Conservation (phyloP, 2,888 invertebrate species). For the Pasiphila rectangulata region DNA sequence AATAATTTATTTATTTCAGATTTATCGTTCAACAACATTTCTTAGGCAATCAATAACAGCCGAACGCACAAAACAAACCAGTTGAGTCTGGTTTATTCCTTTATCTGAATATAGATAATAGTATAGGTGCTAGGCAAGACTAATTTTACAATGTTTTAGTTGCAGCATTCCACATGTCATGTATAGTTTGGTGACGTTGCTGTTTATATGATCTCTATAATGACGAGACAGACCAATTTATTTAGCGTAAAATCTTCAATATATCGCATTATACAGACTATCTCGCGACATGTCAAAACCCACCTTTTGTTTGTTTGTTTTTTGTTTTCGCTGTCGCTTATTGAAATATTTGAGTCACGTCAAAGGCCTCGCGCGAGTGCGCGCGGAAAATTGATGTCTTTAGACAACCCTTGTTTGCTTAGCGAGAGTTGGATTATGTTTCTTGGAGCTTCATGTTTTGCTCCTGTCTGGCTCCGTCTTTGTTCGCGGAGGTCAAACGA, state of each 20-base stretch:
- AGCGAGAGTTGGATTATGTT: not conserved
- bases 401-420: conserved; percentile 8
- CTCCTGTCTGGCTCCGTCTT: not conserved
- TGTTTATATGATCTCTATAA: not conserved
- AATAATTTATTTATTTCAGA: too few relatives aligned
- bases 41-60: too few relatives aligned
- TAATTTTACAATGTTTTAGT: too few relatives aligned
- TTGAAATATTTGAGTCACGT: conserved; percentile 29
- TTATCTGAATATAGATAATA: too few relatives aligned
- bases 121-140: too few relatives aligned
- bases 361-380: conserved; percentile 16
- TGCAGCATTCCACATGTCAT: too few relatives aligned
- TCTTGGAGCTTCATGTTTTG: conserved; percentile 7
- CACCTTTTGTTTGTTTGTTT: conserved; percentile 33
- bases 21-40: too few relatives aligned
- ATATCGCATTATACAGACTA: not conserved
- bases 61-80: too few relatives aligned
- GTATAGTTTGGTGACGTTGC: too few relatives aligned
- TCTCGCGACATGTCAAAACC: not conserved
- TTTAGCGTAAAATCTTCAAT: not conserved
- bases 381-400: conserved; percentile 24
- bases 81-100: too few relatives aligned
- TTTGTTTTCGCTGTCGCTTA: conserved; percentile 22
- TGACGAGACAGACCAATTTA: not conserved
- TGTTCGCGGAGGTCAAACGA: not conserved